Base-by-base conservation (phyloP, 2,113 vertebrate genomes). In the Trichechus manatus region DNA sequence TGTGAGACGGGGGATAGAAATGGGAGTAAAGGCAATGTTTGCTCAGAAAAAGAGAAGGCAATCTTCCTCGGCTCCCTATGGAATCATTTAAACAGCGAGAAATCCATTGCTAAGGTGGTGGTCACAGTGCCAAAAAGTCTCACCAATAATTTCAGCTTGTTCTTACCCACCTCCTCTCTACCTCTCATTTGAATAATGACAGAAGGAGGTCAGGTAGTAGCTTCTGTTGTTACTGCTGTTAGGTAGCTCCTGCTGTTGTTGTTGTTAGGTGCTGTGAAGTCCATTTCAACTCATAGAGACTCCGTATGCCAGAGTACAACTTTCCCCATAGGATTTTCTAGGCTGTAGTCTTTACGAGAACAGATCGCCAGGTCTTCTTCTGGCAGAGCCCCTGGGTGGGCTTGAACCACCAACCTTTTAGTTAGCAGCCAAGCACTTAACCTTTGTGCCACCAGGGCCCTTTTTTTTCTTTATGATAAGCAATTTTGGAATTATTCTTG, bases 401-500 rank as follows among this genome's bases (percentile, higher is more conserved):
- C 4, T 74, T 74, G 72, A 74, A 74, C 36, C 72, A 74, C 72
- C 36, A 39, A 39, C 36, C 6, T 22, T 74, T 39, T 39, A 22
- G 33, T 74, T 39, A 39, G 72, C 72, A 74, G 36, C 22, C n/a
- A 39, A 10, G 6, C 9, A 25, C 20, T 42, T 36, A 72, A 72
- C 11, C n/a, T n/a, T 19, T n/a, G 70, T 7, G 8, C 17, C 33
- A 20, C 19, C 7, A 39, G 20, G 33, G 5, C 19, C 10, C 27
- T 80, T 29, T 47, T 36, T 75, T 56, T 80, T 77, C 47, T 96
- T 82, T 64, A 50, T 13, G 6, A 27, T 50, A 23, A 36, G 2
- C 9, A 17, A 33, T 77, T 89, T 95, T 89, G 44, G 50, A 88
- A 78, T 66, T 29, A 84, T 68, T 89, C 42, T 93, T 81, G 17